Evolutionary conservation across 2,888 invertebrate genomes (phyloP), one percentile per base, ranked within the genome.

Genomic region (Hypolimnas misippus): DNA sequence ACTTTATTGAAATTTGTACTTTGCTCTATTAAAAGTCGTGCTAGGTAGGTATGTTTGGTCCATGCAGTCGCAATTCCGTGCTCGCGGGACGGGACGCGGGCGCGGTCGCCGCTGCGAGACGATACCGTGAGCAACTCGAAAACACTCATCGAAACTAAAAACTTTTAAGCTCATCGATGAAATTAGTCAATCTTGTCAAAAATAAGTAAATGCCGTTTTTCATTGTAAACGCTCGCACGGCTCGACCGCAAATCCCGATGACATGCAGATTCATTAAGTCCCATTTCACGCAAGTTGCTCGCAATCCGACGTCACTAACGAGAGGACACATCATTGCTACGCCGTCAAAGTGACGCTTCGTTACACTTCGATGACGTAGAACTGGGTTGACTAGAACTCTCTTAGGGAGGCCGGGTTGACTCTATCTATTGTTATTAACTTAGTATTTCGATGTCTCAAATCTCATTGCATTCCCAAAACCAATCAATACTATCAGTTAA

Each of bases 1-100:
- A 89, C 70, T 78, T 83, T 87, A 86, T 82, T 86, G 87, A 87
- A 88, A 89, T 92, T 92, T 92, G 92, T 92, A 91, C 91, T 92
- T 89, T 90, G 79, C 81, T 87, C 83, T 89, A 86, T 83, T 81
- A 76, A 81, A 82, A 77, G 81, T 86, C 82, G 84, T 87, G 87
- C 85, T 88, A 84, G 78, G 67, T 73, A 72, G 72, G 84, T 85
- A 83, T 86, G 90, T 86, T 91, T 91, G 91, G 91, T 92, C 90
- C 90, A 81, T 88, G 85, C 81, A 84, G 84, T 86, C 83, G 79
- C 83, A 80, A 78, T 80, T 80, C 76, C 79, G 73, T 72, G 52
- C 35, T 35, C 31, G 46, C 38, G 55, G 21, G 19, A 46, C 40
- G 63, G 53, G 14, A 40, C 56, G 57, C 57, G 56, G 40, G 56